Evolutionary conservation across 2,888 invertebrate species (phyloP).

Genomic region (Epirrita christyi): DNA sequence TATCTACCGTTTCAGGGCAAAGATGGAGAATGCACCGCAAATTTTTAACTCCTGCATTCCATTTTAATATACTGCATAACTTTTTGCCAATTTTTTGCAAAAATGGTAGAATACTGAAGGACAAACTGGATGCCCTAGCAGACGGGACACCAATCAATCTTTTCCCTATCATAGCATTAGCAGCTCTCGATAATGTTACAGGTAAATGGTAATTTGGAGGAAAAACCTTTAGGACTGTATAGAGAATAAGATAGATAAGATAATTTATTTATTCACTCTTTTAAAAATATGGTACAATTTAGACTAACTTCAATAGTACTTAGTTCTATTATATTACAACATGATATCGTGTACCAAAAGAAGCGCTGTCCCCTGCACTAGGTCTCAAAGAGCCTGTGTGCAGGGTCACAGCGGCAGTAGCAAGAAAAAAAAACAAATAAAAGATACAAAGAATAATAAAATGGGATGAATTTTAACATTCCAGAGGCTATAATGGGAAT

Average conservation of each 20-base stretch:
- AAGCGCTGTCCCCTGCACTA: no score
- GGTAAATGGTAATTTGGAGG: constrained; percentile 46
- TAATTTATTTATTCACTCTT: no score
- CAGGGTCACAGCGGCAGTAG: no score
- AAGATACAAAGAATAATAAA: no score
- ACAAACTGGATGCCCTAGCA: constrained; percentile 75
- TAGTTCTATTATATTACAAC: no score
- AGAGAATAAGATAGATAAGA: no score
- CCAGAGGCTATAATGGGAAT: constrained; percentile 95
- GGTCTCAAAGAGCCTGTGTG: no score
- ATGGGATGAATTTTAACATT: constrained; percentile 37
- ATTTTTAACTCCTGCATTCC: constrained; percentile 91
- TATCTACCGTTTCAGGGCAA: constrained; percentile 51
- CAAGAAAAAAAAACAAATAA: no score
- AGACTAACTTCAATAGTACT: no score
- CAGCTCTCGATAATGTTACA: constrained; percentile 78
- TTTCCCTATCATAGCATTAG: constrained; percentile 85
- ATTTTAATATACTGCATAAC: constrained; percentile 90
- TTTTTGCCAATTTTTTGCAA: constrained; percentile 89
- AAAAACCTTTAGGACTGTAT: neutral
- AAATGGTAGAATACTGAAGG: constrained; percentile 83
- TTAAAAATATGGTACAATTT: no score
- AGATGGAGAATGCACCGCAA: constrained; percentile 88
- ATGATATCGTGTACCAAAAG: no score
- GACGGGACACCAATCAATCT: constrained; percentile 80